Percentiles rank a stretch among this genome's conserved stretches.
Conservation (phyloP, 2,797 vertebrate genomes). For the Podarcis siculus region DNA sequence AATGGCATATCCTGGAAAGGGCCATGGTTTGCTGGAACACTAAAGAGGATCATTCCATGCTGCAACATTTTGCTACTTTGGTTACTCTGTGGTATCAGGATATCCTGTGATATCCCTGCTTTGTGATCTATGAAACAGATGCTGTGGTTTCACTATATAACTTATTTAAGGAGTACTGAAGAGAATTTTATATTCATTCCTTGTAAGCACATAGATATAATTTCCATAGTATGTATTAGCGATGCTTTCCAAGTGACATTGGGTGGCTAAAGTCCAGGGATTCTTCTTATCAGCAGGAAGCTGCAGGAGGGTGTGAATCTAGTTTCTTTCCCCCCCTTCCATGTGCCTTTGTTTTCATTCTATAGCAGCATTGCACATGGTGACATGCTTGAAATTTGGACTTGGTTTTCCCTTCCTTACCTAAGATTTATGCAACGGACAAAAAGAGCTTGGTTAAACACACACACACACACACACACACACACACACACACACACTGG, state of each 20-base stretch:
- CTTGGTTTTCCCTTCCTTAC: not conserved
- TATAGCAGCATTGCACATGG: not conserved
- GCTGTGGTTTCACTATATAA: not conserved
- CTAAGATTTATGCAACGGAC: rapidly evolving
- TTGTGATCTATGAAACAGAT: not conserved
- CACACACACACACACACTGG: too few species aligned
- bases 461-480: too few species aligned
- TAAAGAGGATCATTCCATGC: not conserved
- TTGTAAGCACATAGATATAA: not conserved
- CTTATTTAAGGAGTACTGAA: not conserved
- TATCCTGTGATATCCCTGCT: not conserved
- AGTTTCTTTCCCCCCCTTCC: conserved; percentile 38
- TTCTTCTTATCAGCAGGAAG: conserved; percentile 70
- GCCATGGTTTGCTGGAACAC: not conserved
- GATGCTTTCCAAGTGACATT: conserved; percentile 44
- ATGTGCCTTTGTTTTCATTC: conserved; percentile 52
- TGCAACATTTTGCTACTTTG: too few species aligned
- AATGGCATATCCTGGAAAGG: not conserved
- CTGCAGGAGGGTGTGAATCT: conserved; percentile 52
- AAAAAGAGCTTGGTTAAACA: rapidly evolving
- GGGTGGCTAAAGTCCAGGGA: conserved; percentile 7
- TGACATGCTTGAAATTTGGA: not conserved
- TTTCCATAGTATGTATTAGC: not conserved
- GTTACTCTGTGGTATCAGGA: not conserved
- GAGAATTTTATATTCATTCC: not conserved